Evolutionary conservation across 2,797 vertebrate genomes (phyloP), one percentile per base, ranked within the genome.

Genomic region (Sus cebifrons): DNA sequence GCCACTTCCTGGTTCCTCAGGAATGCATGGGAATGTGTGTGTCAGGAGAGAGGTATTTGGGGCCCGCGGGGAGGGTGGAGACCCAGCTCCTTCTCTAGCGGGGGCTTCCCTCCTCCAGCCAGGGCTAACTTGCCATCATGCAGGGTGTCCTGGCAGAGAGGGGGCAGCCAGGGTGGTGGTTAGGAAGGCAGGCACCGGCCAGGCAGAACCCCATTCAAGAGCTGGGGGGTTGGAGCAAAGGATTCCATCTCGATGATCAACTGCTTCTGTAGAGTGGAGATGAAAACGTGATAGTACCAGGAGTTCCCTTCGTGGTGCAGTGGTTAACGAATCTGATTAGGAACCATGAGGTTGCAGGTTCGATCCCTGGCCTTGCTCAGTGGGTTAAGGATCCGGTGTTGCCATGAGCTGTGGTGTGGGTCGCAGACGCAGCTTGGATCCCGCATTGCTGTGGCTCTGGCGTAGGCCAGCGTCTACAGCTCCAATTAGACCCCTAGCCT

Each of bases 1-100:
- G 27, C 40, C 74, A 73, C 82, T 75, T 96, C n/a, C 87, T 32
- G 65, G 10, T 20, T 78, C 77, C 52, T 81, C 87, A 62, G 74
- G 74, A 91, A 92, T 29, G 58, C 13, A 4, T 25, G 40, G 49
- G 85, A 83, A 75, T 58, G 82, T 54, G 12, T 20, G 5, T 12
- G 23, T 90, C 83, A 91, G 68, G 44, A 78, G 52, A 95, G 56
- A 94, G 82, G 60, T 62, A 54, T 79, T 0, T n/a, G 36, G 71
- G 32, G 44, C 68, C 81, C 49, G 25, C 56, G 25, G 25, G 60
- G n/a, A 89, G 70, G 82, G 20, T 44, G 40, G 68, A 96, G 91
- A 54, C 27, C 58, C 17, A 2, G 70, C 32, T 54, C 82, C 44
- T 29, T 25, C 86, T 84, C 70, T 32, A 20, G 49, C 1, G 12